phyloP scores from a whole-genome alignment of 2,797 vertebrate species.

The Lepidocolaptes lacrymiger region DNA sequence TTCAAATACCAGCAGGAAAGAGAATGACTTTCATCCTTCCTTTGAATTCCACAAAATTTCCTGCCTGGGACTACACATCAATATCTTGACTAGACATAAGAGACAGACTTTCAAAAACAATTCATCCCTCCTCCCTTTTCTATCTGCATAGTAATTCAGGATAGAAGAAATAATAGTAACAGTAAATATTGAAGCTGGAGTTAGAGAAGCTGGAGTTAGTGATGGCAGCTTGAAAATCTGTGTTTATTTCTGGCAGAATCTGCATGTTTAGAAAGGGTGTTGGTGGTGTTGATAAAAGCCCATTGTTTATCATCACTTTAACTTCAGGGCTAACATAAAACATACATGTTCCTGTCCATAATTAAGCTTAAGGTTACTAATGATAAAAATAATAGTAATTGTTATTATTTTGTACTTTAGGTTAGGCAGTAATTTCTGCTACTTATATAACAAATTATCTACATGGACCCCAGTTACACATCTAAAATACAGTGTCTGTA shows the following conservation, averaged over 20 bases:
- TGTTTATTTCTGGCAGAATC: not conserved
- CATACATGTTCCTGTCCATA: not conserved
- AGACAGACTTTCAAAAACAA: constrained; percentile 14
- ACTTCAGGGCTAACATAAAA: not conserved
- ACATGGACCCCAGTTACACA: not conserved
- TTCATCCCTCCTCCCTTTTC: not conserved
- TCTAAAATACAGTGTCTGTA: not conserved
- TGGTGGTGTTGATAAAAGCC: not conserved
- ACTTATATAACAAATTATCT: not conserved
- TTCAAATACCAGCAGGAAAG: constrained; percentile 57
- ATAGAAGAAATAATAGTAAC: constrained; percentile 5
- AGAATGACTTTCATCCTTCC: constrained; percentile 33
- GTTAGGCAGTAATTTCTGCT: not conserved
- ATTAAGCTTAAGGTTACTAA: not conserved
- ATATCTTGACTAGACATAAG: constrained; percentile 33
- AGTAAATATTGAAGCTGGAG: not conserved
- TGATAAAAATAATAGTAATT: not conserved
- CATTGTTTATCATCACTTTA: not conserved
- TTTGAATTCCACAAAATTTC: constrained; percentile 57
- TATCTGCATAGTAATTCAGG: not conserved
- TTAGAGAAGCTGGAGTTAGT: not conserved
- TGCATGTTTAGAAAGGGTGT: not conserved
- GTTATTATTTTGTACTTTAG: not conserved
- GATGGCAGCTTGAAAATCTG: not conserved
- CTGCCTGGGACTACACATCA: not conserved